Evolutionary conservation across 2,113 vertebrate species (phyloP), one percentile per base, ranked within the genome.

Genomic region (Pandion haliaetus): DNA sequence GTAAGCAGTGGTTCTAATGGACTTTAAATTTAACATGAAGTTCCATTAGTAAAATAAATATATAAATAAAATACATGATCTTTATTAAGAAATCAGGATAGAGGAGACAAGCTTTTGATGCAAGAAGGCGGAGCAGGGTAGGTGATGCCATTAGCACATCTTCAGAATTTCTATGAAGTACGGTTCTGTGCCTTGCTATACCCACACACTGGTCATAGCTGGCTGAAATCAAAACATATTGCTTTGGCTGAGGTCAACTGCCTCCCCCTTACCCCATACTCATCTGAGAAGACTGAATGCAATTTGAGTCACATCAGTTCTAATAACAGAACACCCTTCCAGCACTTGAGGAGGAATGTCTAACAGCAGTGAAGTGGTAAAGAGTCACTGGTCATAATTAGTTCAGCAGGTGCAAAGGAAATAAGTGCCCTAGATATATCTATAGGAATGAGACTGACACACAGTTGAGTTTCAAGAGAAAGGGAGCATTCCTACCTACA

Each of bases 31-130:
- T 97, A 96, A 96, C 74, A 86, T 94, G 95, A 95, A 90, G 78
- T 58, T 93, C 92, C 66, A 91, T 95, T 94, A 97, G 76, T 52
- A 93, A 94, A 95, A 97, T 69, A 96, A 97, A 97, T 92, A 82
- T 94, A 86, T 88, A 92, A 94, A 96, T 67, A 78, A 87, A 90
- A 84, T 50, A 52, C 73, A 32, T 12, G 19, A 74, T 93, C 47
- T 81, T 96, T 96, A 94, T 95, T 93, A 95, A 95, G 94, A 89
- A 97, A 74, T 81, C 92, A 86, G 81, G 85, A 38, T 59, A 49
- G 82, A 44, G 81, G 83, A 96, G 91, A 61, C 38, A 87, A 95
- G 71, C 11, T 90, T 97, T 96, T 90, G 93, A 96, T 95, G 82
- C 86, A 84, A 89, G 74, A 86, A 77, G 54, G 93, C 88, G 72